Percentiles rank a stretch among this genome's conserved stretches.
Evolutionary conservation across 2,113 vertebrate genomes (phyloP).

Genomic region (Campylorhamphus procurvoides): DNA sequence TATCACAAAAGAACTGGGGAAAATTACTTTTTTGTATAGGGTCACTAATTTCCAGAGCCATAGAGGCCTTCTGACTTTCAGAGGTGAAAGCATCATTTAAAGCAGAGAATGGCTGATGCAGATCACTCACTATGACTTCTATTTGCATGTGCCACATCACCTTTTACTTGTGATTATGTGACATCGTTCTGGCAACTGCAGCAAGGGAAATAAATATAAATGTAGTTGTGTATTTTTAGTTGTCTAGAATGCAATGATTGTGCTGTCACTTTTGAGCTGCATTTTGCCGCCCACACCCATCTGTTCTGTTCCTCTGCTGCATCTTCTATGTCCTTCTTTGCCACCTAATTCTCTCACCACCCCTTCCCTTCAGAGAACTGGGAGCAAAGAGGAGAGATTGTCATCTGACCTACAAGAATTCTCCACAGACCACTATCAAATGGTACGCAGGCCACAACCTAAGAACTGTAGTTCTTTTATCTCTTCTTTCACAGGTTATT

Average conservation of each 20-base stretch:
- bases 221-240: conserved; percentile 64
- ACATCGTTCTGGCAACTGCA: conserved; percentile 38
- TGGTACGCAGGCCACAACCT: background rate
- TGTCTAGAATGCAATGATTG: conserved; percentile 58
- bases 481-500: background rate
- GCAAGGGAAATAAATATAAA: conserved; percentile 35
- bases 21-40: background rate
- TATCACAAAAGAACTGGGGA: background rate
- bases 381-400: background rate
- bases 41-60: background rate
- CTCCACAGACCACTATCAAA: background rate
- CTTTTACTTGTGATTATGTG: background rate
- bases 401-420: background rate
- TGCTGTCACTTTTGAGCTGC: conserved; percentile 38
- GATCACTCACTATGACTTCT: background rate
- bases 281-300: conserved; percentile 49
- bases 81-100: background rate
- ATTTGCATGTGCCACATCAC: background rate
- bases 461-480: background rate
- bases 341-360: background rate
- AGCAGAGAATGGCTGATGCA: background rate
- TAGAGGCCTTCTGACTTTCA: background rate
- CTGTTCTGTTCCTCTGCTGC: conserved; percentile 37
- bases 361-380: background rate
- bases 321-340: background rate